Conservation (phyloP, 1,140 invertebrate genomes). For the Phocides pigmalion region DNA sequence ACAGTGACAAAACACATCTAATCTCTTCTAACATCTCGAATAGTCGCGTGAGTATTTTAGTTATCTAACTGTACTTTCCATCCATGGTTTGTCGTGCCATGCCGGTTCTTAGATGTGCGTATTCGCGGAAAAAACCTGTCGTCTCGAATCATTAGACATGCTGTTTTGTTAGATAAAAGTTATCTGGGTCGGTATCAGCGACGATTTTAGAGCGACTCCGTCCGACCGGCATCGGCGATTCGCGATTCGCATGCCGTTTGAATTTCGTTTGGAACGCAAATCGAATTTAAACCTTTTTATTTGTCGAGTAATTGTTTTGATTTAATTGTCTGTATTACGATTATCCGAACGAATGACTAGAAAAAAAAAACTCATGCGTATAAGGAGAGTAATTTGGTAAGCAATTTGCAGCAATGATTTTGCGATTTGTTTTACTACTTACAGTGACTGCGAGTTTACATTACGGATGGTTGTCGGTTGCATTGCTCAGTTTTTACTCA, state of each 20-base stretch:
- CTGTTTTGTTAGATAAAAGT: slow-evolving; percentile 52
- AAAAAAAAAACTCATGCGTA: background rate
- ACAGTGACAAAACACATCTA: slow-evolving; percentile 54
- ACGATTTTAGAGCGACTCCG: slow-evolving; percentile 40
- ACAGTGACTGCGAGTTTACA: slow-evolving; percentile 25
- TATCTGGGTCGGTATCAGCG: slow-evolving; percentile 54
- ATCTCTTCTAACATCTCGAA: slow-evolving; percentile 60
- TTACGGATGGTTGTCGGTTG: slow-evolving; percentile 25
- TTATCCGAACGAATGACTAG: slow-evolving; percentile 2
- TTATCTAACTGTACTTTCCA: slow-evolving; percentile 78
- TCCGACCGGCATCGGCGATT: slow-evolving; percentile 31
- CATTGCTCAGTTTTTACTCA: slow-evolving; percentile 31
- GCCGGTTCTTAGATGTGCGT: slow-evolving; percentile 62
- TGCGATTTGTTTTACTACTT: slow-evolving; percentile 29
- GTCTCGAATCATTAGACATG: slow-evolving; percentile 61
- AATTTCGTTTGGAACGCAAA: slow-evolving; percentile 33
- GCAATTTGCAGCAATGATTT: slow-evolving; percentile 23
- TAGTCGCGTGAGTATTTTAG: slow-evolving; percentile 70
- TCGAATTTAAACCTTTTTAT: slow-evolving; percentile 19
- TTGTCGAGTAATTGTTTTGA: background rate
- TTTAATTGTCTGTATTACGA: slow-evolving; percentile 5
- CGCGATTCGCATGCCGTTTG: slow-evolving; percentile 30
- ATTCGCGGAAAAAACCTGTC: slow-evolving; percentile 74
- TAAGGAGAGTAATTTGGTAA: slow-evolving; percentile 16
- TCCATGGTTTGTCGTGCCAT: slow-evolving; percentile 65